Conservation (phyloP, 1,140 invertebrate genomes). For the Hesperophylax magnus region DNA sequence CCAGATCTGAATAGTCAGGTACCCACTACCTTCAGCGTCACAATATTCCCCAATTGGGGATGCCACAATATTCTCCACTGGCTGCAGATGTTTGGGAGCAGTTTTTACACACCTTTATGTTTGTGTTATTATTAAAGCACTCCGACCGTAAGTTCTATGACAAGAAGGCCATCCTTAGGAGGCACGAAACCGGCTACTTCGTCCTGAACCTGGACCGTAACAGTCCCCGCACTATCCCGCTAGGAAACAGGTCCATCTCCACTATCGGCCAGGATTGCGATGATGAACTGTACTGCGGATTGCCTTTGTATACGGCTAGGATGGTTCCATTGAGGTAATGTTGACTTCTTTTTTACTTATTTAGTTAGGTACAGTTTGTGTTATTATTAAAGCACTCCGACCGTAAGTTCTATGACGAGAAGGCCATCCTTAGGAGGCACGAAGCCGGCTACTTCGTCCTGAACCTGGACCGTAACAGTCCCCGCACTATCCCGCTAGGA, state of each 20-base stretch:
- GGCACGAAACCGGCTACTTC: slow-evolving; percentile 49
- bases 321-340: slow-evolving; percentile 49
- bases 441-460: slow-evolving; percentile 53
- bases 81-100: too few relatives aligned
- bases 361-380: too few relatives aligned
- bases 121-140: slow-evolving; percentile 44
- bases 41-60: too few relatives aligned
- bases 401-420: slow-evolving; percentile 44
- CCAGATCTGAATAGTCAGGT: too few relatives aligned
- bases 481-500: slow-evolving; percentile 39
- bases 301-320: slow-evolving; percentile 47
- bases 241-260: not conserved
- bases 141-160: slow-evolving; percentile 44
- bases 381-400: slow-evolving; percentile 44
- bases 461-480: slow-evolving; percentile 52
- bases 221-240: slow-evolving; percentile 47
- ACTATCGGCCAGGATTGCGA: slow-evolving; percentile 46
- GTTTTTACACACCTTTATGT: too few relatives aligned
- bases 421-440: not conserved
- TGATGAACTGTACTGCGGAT: slow-evolving; percentile 48
- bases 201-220: slow-evolving; percentile 51
- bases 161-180: not conserved
- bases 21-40: too few relatives aligned
- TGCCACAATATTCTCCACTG: too few relatives aligned
- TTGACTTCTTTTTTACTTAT: too few relatives aligned